These are phyloP conservation scores for Chouioia cunea DNA, from an alignment of 2,888 invertebrate genomes.

Conservation along the genomic window DNA sequence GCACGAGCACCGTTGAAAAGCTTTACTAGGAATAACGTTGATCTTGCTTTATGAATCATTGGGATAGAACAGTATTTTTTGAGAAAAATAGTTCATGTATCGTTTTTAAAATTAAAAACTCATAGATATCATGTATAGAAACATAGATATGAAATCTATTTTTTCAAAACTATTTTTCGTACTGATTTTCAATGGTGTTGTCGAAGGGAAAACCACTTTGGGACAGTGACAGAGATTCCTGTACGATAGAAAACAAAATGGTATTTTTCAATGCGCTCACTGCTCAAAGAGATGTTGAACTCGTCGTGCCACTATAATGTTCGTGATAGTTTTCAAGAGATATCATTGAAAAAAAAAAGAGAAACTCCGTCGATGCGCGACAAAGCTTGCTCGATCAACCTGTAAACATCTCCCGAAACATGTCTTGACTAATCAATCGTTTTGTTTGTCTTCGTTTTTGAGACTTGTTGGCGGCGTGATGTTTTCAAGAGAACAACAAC, in stretches of 20 bases:
- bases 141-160: slow-evolving; percentile 4
- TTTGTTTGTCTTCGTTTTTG: slow-evolving; percentile 22
- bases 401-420: slow-evolving; percentile 7
- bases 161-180: background rate
- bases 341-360: too few species aligned
- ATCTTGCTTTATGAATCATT: too few species aligned
- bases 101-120: background rate
- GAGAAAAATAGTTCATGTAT: background rate
- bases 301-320: too few species aligned
- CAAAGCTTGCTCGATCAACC: too few species aligned
- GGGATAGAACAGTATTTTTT: slow-evolving; percentile 23
- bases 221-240: too few species aligned
- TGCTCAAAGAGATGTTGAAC: too few species aligned
- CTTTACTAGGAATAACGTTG: slow-evolving; percentile 13
- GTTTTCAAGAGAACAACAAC: slow-evolving; percentile 14
- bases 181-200: background rate
- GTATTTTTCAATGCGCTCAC: too few species aligned
- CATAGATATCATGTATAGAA: background rate
- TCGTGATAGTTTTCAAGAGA: too few species aligned
- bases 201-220: too few species aligned
- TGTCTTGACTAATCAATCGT: slow-evolving; percentile 29
- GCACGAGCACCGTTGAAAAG: slow-evolving; percentile 32
- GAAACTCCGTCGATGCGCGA: too few species aligned
- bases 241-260: too few species aligned
- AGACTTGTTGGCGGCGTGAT: slow-evolving; percentile 27